These are phyloP conservation scores for Mus musculus DNA, from an alignment of 2,113 vertebrate genomes.

Conservation along the genomic window GRCm39 chr6:35576001-35576500, in stretches of 20 bases:
- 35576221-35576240: neutral
- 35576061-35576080: conserved; percentile 45
- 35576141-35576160: conserved; percentile 64
- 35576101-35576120: conserved; percentile 22
- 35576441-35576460: neutral
- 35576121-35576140: conserved; percentile 75
- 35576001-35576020: conserved; percentile 61
- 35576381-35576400: neutral
- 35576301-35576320: neutral
- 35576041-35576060: neutral
- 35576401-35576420: neutral
- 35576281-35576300: neutral
- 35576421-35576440: neutral
- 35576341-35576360: neutral
- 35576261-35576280: neutral
- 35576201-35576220: conserved; percentile 18
- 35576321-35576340: neutral
- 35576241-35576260: neutral
- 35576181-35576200: conserved; percentile 56
- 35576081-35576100: conserved; percentile 77
- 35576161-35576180: conserved; percentile 59
- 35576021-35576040: conserved; percentile 71
- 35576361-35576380: too few relatives aligned
- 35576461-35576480: neutral
- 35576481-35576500: neutral